These are phyloP conservation scores for Lucifuga dentata DNA, from an alignment of 2,113 vertebrate genomes.

Conservation along the genomic window DNA sequence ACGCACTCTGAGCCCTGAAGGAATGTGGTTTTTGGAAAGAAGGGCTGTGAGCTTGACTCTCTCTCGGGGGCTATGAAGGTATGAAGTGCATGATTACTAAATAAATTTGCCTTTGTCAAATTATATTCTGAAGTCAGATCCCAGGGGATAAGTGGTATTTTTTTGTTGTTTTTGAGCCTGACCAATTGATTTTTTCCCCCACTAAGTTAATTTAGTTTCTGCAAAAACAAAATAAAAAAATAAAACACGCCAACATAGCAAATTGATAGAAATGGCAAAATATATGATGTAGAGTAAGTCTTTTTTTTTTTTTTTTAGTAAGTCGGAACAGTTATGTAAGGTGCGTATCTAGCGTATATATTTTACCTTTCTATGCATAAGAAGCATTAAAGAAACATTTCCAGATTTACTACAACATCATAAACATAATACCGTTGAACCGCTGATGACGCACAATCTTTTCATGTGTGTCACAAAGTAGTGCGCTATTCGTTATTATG, in stretches of 20 bases:
- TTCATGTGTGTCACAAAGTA: too few relatives aligned
- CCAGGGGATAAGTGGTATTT: conserved; percentile 14
- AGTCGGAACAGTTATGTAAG: too few relatives aligned
- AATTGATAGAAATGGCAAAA: conserved; percentile 28
- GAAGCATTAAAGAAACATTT: too few relatives aligned
- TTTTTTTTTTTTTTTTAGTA: too few relatives aligned
- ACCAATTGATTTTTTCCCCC: conserved; percentile 35
- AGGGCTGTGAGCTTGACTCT: background rate
- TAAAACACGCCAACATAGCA: conserved; percentile 23
- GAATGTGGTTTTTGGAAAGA: conserved; percentile 24
- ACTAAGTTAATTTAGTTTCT: conserved; percentile 37
- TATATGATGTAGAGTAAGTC: background rate
- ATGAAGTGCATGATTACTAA: conserved; percentile 56
- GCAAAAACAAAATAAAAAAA: too few relatives aligned
- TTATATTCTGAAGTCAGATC: conserved; percentile 51
- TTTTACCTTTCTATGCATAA: too few relatives aligned
- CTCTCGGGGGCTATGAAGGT: conserved; percentile 10
- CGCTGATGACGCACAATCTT: too few relatives aligned
- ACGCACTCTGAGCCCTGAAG: conserved; percentile 24
- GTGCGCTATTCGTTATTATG: too few relatives aligned
- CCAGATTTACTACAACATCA: too few relatives aligned
- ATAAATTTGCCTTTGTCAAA: conserved; percentile 61
- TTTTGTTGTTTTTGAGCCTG: conserved; percentile 22
- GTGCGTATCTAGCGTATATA: too few relatives aligned
- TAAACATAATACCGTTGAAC: too few relatives aligned